Evolutionary conservation across 2,797 vertebrate species (phyloP).

Genomic region (Oceanodroma leucorhoa): DNA sequence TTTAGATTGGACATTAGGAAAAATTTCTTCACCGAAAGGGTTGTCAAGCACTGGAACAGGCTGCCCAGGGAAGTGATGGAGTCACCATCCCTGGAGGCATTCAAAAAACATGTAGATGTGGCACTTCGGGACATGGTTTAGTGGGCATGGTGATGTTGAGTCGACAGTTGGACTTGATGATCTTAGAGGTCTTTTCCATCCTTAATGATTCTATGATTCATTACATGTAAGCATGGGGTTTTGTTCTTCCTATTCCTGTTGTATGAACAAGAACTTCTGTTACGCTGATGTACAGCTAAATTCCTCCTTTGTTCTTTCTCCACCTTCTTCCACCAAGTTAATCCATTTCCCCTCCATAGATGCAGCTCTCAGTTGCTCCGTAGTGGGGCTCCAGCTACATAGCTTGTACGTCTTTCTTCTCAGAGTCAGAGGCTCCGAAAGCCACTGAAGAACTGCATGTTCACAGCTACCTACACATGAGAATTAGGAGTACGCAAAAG

Average conservation of each 20-base stretch:
- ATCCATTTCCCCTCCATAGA: neutral
- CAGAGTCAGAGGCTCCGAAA: neutral
- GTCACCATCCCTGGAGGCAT: too few species aligned
- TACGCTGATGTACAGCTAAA: accelerated
- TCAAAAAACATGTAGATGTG: too few species aligned
- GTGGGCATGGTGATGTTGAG: too few species aligned
- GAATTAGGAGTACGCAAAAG: neutral
- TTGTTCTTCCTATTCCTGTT: neutral
- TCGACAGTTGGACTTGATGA: too few species aligned
- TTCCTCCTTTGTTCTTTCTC: neutral
- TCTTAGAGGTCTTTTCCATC: too few species aligned
- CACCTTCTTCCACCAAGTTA: neutral
- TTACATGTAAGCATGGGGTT: neutral
- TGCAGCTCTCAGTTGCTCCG: neutral
- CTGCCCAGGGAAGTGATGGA: too few species aligned
- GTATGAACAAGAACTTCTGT: neutral
- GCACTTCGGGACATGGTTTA: too few species aligned
- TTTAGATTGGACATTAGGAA: too few species aligned
- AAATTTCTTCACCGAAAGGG: too few species aligned
- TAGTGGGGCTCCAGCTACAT: neutral
- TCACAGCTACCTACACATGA: neutral
- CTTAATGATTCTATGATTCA: neutral
- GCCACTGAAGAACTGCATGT: neutral
- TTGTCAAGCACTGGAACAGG: too few species aligned
- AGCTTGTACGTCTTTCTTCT: neutral